These are phyloP conservation scores for Apteryx owenii DNA, from an alignment of 2,113 vertebrate genomes.

Conservation along the genomic window DNA sequence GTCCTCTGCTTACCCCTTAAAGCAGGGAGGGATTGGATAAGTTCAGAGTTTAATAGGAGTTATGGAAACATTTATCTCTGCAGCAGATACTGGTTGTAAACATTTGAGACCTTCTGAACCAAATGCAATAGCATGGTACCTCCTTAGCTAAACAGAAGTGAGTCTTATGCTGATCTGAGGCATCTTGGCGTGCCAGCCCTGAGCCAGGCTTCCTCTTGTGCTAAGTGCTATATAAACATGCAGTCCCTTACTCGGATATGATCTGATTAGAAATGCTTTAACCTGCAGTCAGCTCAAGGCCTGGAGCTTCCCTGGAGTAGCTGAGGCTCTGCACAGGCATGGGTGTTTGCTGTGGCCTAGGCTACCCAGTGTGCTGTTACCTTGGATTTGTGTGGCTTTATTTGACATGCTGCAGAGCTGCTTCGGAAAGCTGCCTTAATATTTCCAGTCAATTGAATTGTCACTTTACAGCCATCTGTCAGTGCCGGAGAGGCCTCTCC, in stretches of 20 bases:
- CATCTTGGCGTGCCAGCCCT: not conserved
- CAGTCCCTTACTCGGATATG: not conserved
- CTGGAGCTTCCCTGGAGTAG: not conserved
- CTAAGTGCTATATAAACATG: not conserved
- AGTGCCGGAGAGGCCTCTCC: not conserved
- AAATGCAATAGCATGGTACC: not conserved
- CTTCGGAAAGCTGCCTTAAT: not conserved
- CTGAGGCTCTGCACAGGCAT: not conserved
- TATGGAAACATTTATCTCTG: not conserved
- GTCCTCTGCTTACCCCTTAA: not conserved
- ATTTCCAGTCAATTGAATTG: slow-evolving; percentile 29
- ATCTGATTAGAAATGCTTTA: not conserved
- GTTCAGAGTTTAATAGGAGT: slow-evolving; percentile 54
- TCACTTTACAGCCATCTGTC: slow-evolving; percentile 7
- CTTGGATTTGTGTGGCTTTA: not conserved
- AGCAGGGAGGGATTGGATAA: not conserved
- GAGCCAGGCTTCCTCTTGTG: slow-evolving; percentile 16
- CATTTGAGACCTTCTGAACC: slow-evolving; percentile 45
- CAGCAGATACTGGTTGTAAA: slow-evolving; percentile 38
- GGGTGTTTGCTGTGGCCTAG: not conserved
- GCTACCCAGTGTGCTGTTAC: not conserved
- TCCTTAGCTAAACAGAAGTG: slow-evolving; percentile 38
- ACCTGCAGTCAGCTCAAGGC: not conserved
- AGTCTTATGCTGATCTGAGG: not conserved
- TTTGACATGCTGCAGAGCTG: not conserved